Evolutionary conservation across 2,888 invertebrate genomes (phyloP).

Genomic region (Cacoxenus indagator): DNA sequence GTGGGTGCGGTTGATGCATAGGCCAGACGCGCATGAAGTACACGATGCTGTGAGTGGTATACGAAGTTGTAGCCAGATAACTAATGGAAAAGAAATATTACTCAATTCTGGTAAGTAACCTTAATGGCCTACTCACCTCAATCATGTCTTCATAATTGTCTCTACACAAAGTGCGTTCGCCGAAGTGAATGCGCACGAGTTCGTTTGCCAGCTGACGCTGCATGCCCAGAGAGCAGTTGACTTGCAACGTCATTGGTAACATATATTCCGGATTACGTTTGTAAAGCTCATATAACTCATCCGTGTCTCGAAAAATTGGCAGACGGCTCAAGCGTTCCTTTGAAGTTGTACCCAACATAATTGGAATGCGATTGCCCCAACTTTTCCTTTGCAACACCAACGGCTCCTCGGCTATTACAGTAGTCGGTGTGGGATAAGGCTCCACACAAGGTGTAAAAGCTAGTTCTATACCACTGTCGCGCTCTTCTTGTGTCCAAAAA

Average conservation of each 20-base stretch:
- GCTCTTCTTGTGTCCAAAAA: constrained; percentile 42
- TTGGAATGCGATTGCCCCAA: constrained; percentile 64
- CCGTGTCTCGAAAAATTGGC: too few relatives aligned
- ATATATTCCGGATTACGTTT: constrained; percentile 33
- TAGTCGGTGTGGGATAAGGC: constrained; percentile 48
- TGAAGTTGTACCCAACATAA: constrained; percentile 62
- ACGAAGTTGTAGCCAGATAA: background rate
- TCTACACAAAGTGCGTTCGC: constrained; percentile 26
- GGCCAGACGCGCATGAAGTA: constrained; percentile 50
- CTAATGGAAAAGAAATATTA: background rate
- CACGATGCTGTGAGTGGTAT: constrained; percentile 49
- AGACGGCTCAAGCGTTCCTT: too few relatives aligned
- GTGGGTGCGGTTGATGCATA: constrained; percentile 47
- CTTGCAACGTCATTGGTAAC: constrained; percentile 27
- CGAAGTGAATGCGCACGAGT: constrained; percentile 47
- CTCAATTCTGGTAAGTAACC: too few relatives aligned
- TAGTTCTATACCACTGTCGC: constrained; percentile 14
- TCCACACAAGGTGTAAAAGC: constrained; percentile 58
- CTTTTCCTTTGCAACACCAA: constrained; percentile 47
- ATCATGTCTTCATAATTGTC: background rate
- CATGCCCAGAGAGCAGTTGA: background rate
- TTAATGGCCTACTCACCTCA: background rate
- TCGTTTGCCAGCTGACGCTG: constrained; percentile 41
- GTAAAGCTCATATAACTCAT: background rate
- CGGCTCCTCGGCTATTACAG: constrained; percentile 53